A percentile compares a stretch with the other conserved stretches of the same genome.
Evolutionary conservation across 2,888 invertebrate genomes (phyloP).

Genomic region (Candidula unifasciata): DNA sequence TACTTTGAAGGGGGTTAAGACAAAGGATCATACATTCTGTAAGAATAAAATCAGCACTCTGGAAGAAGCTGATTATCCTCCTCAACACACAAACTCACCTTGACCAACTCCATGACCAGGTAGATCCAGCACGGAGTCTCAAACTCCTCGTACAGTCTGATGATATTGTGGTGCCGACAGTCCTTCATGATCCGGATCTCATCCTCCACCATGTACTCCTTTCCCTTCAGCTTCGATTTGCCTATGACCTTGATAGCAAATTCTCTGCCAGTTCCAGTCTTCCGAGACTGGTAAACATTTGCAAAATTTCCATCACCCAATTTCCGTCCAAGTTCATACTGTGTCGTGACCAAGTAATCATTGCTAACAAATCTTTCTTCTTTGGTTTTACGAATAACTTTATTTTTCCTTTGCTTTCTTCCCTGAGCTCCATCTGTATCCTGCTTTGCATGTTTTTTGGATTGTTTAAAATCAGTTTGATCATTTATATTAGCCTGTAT

Average conservation of each 20-base stretch:
- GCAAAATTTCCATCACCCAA: slow-evolving; percentile 79
- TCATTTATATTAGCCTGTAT: not conserved
- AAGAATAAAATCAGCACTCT: too few species aligned
- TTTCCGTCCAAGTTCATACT: slow-evolving; percentile 74
- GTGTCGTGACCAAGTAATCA: slow-evolving; percentile 68
- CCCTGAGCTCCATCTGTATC: slow-evolving; percentile 18
- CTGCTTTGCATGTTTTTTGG: slow-evolving; percentile 29
- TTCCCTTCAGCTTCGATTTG: slow-evolving; percentile 78
- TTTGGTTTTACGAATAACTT: slow-evolving; percentile 69
- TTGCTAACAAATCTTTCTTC: slow-evolving; percentile 73
- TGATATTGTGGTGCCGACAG: slow-evolving; percentile 77
- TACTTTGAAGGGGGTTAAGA: too few species aligned
- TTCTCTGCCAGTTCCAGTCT: slow-evolving; percentile 70
- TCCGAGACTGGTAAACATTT: slow-evolving; percentile 73
- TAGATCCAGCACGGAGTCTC: slow-evolving; percentile 77
- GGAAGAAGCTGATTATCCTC: too few species aligned
- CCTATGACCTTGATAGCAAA: slow-evolving; percentile 78
- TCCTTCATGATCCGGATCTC: slow-evolving; percentile 78
- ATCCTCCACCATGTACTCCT: slow-evolving; percentile 78
- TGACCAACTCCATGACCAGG: slow-evolving; percentile 78
- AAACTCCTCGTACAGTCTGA: slow-evolving; percentile 77
- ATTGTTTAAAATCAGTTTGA: not conserved
- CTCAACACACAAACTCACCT: slow-evolving; percentile 67
- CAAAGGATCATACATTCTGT: too few species aligned
- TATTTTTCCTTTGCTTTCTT: slow-evolving; percentile 59